Evolutionary conservation across 2,797 vertebrate genomes (phyloP).

Genomic region (Tokudaia tokunoshimensis): DNA sequence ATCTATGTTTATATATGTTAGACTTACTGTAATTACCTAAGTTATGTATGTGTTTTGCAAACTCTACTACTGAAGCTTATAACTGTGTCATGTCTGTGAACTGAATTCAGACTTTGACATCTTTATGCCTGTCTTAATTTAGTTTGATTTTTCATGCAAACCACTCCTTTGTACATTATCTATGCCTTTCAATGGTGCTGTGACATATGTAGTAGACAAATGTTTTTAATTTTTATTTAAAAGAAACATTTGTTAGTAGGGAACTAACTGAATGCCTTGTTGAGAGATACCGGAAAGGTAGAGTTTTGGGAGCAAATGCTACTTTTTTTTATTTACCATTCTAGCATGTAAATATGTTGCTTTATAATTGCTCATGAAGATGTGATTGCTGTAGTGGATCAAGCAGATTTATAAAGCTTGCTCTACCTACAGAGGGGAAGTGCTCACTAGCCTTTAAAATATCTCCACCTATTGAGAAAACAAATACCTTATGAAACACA

Average conservation of each 20-base stretch:
- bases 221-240: neutral
- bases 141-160: neutral
- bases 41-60: neutral
- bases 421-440: neutral
- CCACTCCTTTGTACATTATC: neutral
- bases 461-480: neutral
- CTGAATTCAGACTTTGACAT: neutral
- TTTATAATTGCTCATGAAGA: neutral
- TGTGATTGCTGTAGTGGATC: neutral
- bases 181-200: neutral
- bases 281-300: neutral
- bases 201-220: neutral
- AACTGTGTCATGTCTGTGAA: neutral
- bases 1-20: neutral
- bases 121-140: slow-evolving; percentile 7
- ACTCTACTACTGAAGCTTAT: neutral
- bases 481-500: neutral
- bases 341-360: neutral
- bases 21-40: neutral
- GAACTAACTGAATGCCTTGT: neutral
- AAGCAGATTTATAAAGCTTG: neutral
- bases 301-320: neutral
- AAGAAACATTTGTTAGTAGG: neutral
- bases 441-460: neutral
- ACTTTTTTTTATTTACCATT: neutral